phyloP scores from a whole-genome alignment of 1,140 invertebrate genomes.

The Campoletis sonorensis region DNA sequence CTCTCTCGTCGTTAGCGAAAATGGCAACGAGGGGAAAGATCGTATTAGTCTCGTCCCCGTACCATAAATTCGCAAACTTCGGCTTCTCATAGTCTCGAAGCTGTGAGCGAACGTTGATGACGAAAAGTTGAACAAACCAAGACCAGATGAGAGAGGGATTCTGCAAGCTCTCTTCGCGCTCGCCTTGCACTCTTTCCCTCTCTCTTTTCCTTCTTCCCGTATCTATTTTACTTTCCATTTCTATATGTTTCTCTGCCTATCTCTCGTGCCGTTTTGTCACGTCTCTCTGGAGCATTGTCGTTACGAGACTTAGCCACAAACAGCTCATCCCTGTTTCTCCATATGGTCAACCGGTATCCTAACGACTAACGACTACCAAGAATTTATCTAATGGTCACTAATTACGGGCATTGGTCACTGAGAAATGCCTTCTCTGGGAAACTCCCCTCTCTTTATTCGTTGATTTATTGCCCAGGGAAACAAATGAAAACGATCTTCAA shows the following conservation, averaged over 20 bases:
- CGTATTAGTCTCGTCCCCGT: conserved; percentile 19
- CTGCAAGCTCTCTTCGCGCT: not conserved
- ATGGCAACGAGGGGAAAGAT: conserved; percentile 1
- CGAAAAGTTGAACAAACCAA: conserved; percentile 41
- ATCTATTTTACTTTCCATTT: not conserved
- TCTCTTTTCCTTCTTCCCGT: not conserved
- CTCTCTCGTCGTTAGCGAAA: not conserved
- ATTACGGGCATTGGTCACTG: conserved; percentile 2
- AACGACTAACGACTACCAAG: conserved; percentile 42
- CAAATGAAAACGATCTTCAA: too few relatives aligned
- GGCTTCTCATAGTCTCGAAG: conserved; percentile 28
- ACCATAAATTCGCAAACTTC: conserved; percentile 39
- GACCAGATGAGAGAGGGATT: conserved; percentile 31
- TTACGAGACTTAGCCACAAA: conserved; percentile 14
- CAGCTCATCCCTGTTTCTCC: not conserved
- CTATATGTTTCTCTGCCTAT: not conserved
- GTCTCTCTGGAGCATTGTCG: conserved; percentile 12
- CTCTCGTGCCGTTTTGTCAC: not conserved
- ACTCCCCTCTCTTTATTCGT: not conserved
- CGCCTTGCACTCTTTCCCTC: not conserved
- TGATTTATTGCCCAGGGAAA: too few relatives aligned
- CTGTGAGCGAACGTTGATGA: conserved; percentile 16
- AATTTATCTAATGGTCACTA: conserved; percentile 40
- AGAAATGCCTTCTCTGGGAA: not conserved
- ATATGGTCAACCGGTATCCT: conserved; percentile 21